Evolutionary conservation across 2,888 invertebrate genomes (phyloP).

Genomic region (Periphyllus acericola): DNA sequence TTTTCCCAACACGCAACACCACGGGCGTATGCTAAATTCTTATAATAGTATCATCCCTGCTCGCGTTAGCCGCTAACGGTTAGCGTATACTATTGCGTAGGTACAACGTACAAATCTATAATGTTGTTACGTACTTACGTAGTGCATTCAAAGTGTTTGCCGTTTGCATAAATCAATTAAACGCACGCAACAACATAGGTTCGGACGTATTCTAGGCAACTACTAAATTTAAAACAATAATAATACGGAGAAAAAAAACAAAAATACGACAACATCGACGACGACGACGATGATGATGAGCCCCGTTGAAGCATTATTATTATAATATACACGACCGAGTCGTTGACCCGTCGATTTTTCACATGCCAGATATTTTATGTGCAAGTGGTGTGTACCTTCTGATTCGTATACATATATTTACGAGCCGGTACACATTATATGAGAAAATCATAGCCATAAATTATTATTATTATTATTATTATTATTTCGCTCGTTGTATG

Average conservation of each 20-base stretch:
- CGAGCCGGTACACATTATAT: not conserved
- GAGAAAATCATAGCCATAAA: conserved; percentile 10
- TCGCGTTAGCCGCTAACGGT: too few relatives aligned
- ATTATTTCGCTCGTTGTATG: conserved; percentile 2
- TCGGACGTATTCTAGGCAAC: not conserved
- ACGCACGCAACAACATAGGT: not conserved
- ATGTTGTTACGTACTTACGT: too few relatives aligned
- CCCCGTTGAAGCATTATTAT: conserved; percentile 2
- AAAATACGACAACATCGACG: not conserved
- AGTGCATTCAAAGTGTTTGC: not conserved
- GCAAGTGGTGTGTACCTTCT: not conserved
- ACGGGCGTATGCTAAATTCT: too few relatives aligned
- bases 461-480: not conserved
- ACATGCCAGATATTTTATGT: not conserved
- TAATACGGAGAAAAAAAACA: not conserved
- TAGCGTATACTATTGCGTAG: too few relatives aligned
- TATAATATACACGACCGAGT: not conserved
- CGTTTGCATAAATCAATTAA: not conserved
- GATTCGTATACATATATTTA: not conserved
- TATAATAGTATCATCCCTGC: too few relatives aligned
- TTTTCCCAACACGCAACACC: too few relatives aligned
- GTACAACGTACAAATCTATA: too few relatives aligned
- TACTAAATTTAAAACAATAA: not conserved
- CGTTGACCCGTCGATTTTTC: conserved; percentile 47
- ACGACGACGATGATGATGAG: not conserved